These are phyloP conservation scores for Hirundo rustica DNA, from an alignment of 2,797 vertebrate genomes.

Conservation along the genomic window DNA sequence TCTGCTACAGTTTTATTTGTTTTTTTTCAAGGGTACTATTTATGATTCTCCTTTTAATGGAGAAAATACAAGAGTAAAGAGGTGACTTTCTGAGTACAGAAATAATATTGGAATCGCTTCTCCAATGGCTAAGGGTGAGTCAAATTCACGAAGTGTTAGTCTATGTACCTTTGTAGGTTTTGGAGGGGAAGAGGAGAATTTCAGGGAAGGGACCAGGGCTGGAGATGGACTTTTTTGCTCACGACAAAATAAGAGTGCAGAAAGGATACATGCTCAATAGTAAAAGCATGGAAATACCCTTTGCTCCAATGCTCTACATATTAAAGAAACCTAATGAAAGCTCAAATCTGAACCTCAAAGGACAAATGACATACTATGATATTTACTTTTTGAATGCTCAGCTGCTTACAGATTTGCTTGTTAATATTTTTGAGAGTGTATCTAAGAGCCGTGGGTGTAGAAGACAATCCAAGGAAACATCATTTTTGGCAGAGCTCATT, in stretches of 20 bases:
- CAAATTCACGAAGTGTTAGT: not conserved
- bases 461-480: not conserved
- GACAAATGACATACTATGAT: not conserved
- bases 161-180: not conserved
- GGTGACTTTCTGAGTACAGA: not conserved
- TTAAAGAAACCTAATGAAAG: not conserved
- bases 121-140: not conserved
- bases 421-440: not conserved
- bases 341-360: not conserved
- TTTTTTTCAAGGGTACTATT: not conserved
- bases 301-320: not conserved
- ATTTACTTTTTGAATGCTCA: not conserved
- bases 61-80: not conserved
- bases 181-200: not conserved
- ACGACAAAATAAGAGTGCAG: not conserved
- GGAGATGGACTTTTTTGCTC: not conserved
- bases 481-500: not conserved
- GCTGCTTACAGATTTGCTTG: not conserved
- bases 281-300: not conserved
- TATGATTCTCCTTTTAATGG: not conserved
- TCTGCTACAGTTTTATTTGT: not conserved
- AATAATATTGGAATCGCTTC: not conserved
- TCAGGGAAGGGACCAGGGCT: not conserved
- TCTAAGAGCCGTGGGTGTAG: not conserved
- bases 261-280: not conserved